Conservation (phyloP, 1,140 invertebrate species). For the Potamilus streckersoni region DNA sequence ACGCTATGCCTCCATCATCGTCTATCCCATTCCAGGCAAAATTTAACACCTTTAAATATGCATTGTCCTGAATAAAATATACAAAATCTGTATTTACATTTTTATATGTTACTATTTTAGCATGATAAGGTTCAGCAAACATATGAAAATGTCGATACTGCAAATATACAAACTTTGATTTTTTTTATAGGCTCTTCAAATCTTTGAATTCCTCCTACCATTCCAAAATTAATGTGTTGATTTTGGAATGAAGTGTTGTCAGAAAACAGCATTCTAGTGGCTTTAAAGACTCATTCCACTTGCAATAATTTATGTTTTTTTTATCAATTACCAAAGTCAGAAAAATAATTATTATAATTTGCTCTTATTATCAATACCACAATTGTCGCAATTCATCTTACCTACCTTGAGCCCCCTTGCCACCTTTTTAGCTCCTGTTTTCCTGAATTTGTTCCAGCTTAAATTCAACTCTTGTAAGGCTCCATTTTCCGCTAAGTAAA, state of each 20-base stretch:
- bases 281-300: too few relatives aligned
- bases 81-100: neutral
- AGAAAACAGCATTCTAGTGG: neutral
- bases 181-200: neutral
- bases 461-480: slow-evolving; percentile 55
- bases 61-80: slow-evolving; percentile 49
- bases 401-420: slow-evolving; percentile 50
- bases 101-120: neutral
- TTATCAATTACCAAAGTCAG: neutral
- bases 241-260: neutral
- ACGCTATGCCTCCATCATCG: slow-evolving; percentile 47
- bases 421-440: slow-evolving; percentile 47
- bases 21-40: slow-evolving; percentile 62
- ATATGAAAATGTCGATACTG: neutral
- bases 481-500: slow-evolving; percentile 46
- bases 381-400: neutral
- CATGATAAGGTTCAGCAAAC: neutral
- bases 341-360: neutral
- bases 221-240: neutral
- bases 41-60: slow-evolving; percentile 46
- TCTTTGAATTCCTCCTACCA: neutral
- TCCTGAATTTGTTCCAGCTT: slow-evolving; percentile 64
- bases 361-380: neutral
- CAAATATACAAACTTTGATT: neutral
- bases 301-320: neutral